Evolutionary conservation across 2,888 invertebrate species (phyloP).

Genomic region (Caenorhabditis sp.): DNA sequence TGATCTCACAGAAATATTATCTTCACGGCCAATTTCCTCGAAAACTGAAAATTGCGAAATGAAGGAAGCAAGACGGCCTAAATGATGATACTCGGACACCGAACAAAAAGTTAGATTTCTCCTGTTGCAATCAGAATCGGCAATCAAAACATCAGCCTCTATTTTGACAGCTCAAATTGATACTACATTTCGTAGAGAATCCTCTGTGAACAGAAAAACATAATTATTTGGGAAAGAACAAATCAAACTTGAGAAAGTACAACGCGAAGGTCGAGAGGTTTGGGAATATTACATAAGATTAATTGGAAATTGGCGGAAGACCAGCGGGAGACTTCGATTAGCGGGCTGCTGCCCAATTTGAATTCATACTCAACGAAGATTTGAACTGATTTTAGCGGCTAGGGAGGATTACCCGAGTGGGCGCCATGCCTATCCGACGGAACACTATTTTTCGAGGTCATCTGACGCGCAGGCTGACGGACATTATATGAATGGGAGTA

Average conservation of each 20-base stretch:
- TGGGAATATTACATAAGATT: conserved; percentile 27
- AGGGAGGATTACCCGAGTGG: conserved; percentile 25
- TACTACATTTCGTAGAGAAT: too few species aligned
- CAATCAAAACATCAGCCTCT: too few species aligned
- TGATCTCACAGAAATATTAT: too few species aligned
- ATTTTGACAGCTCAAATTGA: too few species aligned
- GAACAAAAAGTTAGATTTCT: too few species aligned
- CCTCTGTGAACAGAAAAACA: conserved; percentile 1
- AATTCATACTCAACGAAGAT: conserved; percentile 25
- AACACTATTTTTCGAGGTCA: conserved; percentile 34
- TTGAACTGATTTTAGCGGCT: conserved; percentile 42
- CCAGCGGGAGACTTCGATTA: neutral
- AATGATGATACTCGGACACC: too few species aligned
- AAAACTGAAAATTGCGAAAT: too few species aligned
- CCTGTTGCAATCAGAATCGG: too few species aligned
- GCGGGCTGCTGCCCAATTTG: conserved; percentile 2
- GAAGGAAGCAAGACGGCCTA: too few species aligned
- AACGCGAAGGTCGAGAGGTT: conserved; percentile 1
- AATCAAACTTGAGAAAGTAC: conserved; percentile 4
- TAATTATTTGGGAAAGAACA: neutral
- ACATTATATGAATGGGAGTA: conserved; percentile 36
- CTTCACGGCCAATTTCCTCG: too few species aligned
- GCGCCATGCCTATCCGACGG: conserved; percentile 29
- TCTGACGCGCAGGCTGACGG: conserved; percentile 28
- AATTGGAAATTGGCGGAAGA: conserved; percentile 43